Conservation (phyloP, 2,113 vertebrate genomes). For the Phalacrocorax aristotelis region DNA sequence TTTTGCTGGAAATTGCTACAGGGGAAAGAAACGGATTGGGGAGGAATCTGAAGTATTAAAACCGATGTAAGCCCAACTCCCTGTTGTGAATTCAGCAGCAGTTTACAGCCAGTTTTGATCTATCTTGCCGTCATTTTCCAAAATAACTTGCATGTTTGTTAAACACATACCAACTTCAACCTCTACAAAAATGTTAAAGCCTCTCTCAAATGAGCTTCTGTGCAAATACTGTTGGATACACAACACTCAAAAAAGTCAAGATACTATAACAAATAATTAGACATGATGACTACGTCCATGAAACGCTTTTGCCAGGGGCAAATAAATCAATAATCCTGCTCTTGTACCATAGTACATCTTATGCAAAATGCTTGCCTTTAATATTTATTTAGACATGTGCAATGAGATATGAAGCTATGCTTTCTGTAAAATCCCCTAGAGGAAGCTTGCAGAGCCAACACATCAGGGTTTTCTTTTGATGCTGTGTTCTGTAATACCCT, state of each 20-base stretch:
- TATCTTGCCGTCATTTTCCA: background rate
- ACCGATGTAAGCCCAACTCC: background rate
- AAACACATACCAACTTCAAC: background rate
- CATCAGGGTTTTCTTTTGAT: background rate
- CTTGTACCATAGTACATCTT: background rate
- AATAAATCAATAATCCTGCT: background rate
- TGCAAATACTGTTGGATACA: slow-evolving; percentile 1
- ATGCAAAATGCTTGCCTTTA: background rate
- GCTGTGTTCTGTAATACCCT: background rate
- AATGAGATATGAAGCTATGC: slow-evolving; percentile 22
- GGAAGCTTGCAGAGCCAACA: background rate
- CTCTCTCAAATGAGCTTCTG: slow-evolving; percentile 7
- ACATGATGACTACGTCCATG: background rate
- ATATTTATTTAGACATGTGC: slow-evolving; percentile 4
- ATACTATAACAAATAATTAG: background rate
- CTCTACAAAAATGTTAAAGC: background rate
- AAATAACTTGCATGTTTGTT: slow-evolving; percentile 10
- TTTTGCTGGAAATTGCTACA: slow-evolving; percentile 23
- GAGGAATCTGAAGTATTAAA: slow-evolving; percentile 27
- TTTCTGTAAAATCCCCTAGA: slow-evolving; percentile 15
- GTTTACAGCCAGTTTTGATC: background rate
- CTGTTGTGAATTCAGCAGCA: slow-evolving; percentile 11
- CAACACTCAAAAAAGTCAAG: background rate
- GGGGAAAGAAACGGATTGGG: background rate
- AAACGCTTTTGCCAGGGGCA: slow-evolving; percentile 26